phyloP scores from a whole-genome alignment of 2,888 invertebrate genomes.

The Trichogramma dendrolimi region DNA sequence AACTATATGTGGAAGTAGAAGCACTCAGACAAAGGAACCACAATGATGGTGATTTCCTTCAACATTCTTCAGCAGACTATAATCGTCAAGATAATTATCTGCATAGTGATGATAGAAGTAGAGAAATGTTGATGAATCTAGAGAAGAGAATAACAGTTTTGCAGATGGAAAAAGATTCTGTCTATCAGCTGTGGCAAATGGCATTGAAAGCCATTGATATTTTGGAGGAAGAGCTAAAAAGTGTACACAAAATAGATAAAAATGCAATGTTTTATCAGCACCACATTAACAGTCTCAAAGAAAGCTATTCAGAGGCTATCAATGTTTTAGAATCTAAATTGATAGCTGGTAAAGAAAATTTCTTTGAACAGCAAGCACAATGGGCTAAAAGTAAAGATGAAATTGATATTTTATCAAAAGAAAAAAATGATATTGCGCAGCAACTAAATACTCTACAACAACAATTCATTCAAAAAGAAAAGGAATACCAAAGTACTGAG shows the following conservation, averaged over 20 bases:
- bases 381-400: constrained; percentile 53
- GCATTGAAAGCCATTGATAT: constrained; percentile 64
- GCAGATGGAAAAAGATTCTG: constrained; percentile 62
- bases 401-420: constrained; percentile 49
- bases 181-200: constrained; percentile 65
- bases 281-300: constrained; percentile 45
- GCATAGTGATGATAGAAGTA: constrained; percentile 27
- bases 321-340: constrained; percentile 59
- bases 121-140: constrained; percentile 38
- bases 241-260: constrained; percentile 43
- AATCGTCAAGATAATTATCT: constrained; percentile 33
- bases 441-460: constrained; percentile 32
- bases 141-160: constrained; percentile 42
- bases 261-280: constrained; percentile 40
- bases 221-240: constrained; percentile 64
- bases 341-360: constrained; percentile 55
- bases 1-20: constrained; percentile 39
- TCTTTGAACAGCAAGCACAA: constrained; percentile 40
- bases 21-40: constrained; percentile 36
- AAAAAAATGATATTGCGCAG: constrained; percentile 54
- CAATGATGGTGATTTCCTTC: constrained; percentile 32
- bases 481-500: constrained; percentile 31
- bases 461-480: constrained; percentile 35
- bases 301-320: constrained; percentile 55
- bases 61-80: constrained; percentile 33